Evolutionary conservation across 2,888 invertebrate genomes (phyloP), one percentile per base, ranked within the genome.

Genomic region (Erebia epiphron): DNA sequence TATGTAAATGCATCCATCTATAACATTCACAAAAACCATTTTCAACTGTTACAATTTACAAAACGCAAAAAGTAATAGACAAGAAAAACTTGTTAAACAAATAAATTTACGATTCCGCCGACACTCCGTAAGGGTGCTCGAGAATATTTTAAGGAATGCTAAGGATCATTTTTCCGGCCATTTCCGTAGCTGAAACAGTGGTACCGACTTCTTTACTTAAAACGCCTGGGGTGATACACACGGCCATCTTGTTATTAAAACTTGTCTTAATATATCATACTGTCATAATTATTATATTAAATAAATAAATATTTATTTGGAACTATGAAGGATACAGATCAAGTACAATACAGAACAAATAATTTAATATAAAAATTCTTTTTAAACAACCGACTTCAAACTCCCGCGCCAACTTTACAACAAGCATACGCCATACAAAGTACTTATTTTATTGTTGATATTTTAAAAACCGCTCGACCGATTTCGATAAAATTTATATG

Each of bases 181-280:
- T 67, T 67, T 67, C 67, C 62, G 67, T 14, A 18, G 62, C 46
- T 41, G 58, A 18, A 35, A 67, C 70, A 67, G 67, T 67, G 62
- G 49, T 2, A 26, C 26, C 43, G n/a, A 54, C 43, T 67, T 46
- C 66, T 67, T 67, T 14, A 62, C 50, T 46, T 46, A 66, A 69
- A 69, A 60, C 46, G 52, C 16, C 16, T 61, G 21, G 56, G 16
- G 9, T 43, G 58, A 50, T 52, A 65, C 58, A 65, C 69, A 69
- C 52, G 26, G 60, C 9, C 13, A 9, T 7, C 1, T 14, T 14
- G 62, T 62, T 21, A 5, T 7, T 14, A 14, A 13, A 49, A 46
- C 46, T 21, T 49, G 21, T 43, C 10, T 41, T 60, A n/a, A n/a
- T 35, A 35, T 7, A 35, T 35, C 7, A 35, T 35, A 35, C 26